These are phyloP conservation scores for Tiliacea citrago DNA, from an alignment of 2,888 invertebrate genomes.

Conservation along the genomic window DNA sequence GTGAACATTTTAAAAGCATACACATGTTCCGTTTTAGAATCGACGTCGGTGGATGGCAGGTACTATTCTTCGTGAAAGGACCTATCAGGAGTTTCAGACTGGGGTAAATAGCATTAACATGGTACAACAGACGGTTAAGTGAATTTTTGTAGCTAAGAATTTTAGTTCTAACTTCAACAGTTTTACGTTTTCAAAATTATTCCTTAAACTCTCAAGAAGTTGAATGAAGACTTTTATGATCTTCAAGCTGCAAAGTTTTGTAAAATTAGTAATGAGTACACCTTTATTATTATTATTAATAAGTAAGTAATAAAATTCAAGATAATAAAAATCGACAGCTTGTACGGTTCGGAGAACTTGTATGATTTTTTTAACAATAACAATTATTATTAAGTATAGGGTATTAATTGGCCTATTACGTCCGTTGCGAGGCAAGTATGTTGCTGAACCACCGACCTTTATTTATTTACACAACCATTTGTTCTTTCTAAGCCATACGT, in stretches of 20 bases:
- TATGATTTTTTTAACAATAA: slow-evolving; percentile 33
- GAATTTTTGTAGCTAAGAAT: too few species aligned
- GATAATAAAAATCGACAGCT: background rate
- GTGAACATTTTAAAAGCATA: slow-evolving; percentile 13
- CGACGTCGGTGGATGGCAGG: too few species aligned
- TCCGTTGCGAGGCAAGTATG: slow-evolving; percentile 64
- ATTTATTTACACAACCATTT: slow-evolving; percentile 63
- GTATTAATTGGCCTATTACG: slow-evolving; percentile 57
- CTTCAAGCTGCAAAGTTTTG: background rate
- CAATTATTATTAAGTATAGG: slow-evolving; percentile 43
- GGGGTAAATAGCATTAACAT: too few species aligned
- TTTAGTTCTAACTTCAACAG: background rate
- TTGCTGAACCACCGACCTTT: slow-evolving; percentile 69
- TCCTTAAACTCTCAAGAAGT: background rate
- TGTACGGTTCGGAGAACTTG: slow-evolving; percentile 17
- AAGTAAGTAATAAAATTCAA: slow-evolving; percentile 6
- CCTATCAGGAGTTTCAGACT: too few species aligned
- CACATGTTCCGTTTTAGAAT: background rate
- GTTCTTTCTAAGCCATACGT: slow-evolving; percentile 37
- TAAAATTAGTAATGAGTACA: background rate
- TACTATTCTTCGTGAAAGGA: background rate
- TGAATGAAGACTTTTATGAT: background rate
- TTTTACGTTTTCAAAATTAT: background rate
- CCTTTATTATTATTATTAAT: background rate
- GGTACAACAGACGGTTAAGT: too few species aligned